Percentiles rank a stretch among this genome's conserved stretches.
These are phyloP conservation scores for Henricia sp. DNA, from an alignment of 53 echinoderm and acorn worm species.

Conservation along the genomic window DNA sequence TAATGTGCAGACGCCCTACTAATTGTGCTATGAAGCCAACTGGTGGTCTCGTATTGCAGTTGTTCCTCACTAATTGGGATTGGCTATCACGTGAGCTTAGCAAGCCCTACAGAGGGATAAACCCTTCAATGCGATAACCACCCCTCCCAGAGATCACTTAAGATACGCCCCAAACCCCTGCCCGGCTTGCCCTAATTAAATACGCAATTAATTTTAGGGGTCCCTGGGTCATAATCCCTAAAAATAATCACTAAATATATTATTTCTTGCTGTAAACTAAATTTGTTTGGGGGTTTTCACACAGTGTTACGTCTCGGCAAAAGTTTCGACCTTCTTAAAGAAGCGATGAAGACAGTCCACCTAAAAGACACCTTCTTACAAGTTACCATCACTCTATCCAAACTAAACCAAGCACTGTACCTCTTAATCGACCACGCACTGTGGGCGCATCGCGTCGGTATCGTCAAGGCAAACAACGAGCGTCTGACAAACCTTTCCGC, in stretches of 20 bases:
- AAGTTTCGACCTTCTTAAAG: constrained; percentile 80
- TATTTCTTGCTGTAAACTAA: background rate
- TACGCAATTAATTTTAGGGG: background rate
- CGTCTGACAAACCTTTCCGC: constrained; percentile 79
- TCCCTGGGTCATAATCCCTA: too few species aligned
- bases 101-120: too few species aligned
- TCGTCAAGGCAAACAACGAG: constrained; percentile 70
- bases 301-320: constrained; percentile 90
- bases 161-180: too few species aligned
- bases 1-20: too few species aligned
- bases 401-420: constrained; percentile 94
- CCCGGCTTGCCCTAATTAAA: background rate
- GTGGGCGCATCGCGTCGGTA: constrained; percentile 85
- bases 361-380: constrained; percentile 78
- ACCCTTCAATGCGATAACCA: too few species aligned
- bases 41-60: background rate
- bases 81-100: too few species aligned
- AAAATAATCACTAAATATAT: too few species aligned
- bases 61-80: too few species aligned
- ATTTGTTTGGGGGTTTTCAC: background rate
- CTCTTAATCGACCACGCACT: constrained; percentile 91
- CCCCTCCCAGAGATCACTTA: too few species aligned
- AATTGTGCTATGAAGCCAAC: too few species aligned
- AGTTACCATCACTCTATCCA: constrained; percentile 85
- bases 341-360: constrained; percentile 77